These are phyloP conservation scores for Pseudochirops cupreus DNA, from an alignment of 2,797 vertebrate genomes.

Conservation along the genomic window DNA sequence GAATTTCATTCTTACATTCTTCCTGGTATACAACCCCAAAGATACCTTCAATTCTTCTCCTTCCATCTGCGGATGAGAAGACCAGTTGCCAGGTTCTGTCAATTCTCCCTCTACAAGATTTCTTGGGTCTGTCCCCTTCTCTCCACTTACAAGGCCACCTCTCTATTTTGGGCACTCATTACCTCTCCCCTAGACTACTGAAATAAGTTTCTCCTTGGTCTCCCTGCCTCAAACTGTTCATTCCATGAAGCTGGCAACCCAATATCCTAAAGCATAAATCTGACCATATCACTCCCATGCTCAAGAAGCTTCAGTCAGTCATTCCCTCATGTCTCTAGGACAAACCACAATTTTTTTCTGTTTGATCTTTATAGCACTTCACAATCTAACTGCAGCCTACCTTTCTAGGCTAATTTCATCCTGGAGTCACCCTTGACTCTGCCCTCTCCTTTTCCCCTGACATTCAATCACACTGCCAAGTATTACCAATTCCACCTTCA, in stretches of 20 bases:
- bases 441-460: neutral
- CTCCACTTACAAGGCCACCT: neutral
- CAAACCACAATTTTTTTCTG: neutral
- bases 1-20: neutral
- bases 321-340: neutral
- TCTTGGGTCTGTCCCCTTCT: neutral
- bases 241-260: neutral
- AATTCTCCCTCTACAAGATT: neutral
- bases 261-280: neutral
- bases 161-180: neutral
- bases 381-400: neutral
- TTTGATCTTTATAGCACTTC: neutral
- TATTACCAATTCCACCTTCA: neutral
- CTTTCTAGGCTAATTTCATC: neutral
- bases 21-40: neutral
- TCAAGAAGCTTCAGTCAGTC: neutral
- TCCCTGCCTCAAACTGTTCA: neutral
- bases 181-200: neutral
- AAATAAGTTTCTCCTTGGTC: neutral
- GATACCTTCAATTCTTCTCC: neutral
- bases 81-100: neutral
- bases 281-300: neutral
- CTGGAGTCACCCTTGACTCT: neutral
- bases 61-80: neutral
- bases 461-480: neutral